Evolutionary conservation across 1,140 invertebrate species (phyloP).

Genomic region (Dolichoris vasculosae): DNA sequence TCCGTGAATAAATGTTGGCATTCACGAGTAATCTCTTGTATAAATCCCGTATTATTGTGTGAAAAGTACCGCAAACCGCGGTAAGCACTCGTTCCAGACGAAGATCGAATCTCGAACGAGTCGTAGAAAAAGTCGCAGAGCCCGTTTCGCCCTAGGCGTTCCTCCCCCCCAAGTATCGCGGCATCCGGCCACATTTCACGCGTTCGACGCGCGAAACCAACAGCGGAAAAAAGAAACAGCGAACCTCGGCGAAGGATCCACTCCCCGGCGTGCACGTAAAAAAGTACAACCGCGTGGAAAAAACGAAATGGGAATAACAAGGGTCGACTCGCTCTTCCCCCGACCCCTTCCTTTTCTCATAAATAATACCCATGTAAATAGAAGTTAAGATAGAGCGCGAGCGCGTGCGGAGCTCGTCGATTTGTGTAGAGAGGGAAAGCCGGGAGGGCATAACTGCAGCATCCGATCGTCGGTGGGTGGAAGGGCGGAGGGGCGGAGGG

Average conservation of each 20-base stretch:
- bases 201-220: slow-evolving; percentile 41
- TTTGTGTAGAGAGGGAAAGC: neutral
- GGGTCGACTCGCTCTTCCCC: neutral
- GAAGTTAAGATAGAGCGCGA: slow-evolving; percentile 51
- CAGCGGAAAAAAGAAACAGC: slow-evolving; percentile 41
- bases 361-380: slow-evolving; percentile 54
- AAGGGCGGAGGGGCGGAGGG: neutral
- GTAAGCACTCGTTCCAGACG: neutral
- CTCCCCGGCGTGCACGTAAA: no score
- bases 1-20: neutral
- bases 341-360: neutral
- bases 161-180: neutral
- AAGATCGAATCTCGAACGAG: neutral
- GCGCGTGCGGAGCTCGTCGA: slow-evolving; percentile 1
- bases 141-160: no score
- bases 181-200: slow-evolving; percentile 44
- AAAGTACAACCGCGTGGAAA: neutral
- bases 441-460: slow-evolving; percentile 66
- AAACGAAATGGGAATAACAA: neutral
- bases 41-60: neutral
- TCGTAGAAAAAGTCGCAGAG: slow-evolving; percentile 31
- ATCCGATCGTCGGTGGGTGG: slow-evolving; percentile 58
- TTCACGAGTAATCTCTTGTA: neutral
- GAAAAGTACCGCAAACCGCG: neutral
- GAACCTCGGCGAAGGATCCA: neutral